Percentiles rank a stretch among this genome's conserved stretches.
Evolutionary conservation across 2,797 vertebrate genomes (phyloP).

Genomic region (Sibirionetta formosa): DNA sequence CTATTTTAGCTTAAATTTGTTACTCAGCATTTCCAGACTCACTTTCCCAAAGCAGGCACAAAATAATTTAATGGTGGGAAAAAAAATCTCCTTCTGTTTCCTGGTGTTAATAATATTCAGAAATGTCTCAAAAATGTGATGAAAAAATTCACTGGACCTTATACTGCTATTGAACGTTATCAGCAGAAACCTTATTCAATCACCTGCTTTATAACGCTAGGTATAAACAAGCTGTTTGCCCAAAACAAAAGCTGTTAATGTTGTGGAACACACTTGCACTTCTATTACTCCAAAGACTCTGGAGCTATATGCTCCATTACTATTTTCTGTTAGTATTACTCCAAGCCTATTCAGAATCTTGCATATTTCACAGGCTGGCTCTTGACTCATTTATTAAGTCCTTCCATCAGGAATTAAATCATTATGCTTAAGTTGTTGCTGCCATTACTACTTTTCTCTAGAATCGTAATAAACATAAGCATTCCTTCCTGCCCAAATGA

Average conservation of each 20-base stretch:
- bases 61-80: not conserved
- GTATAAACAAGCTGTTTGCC: constrained; percentile 20
- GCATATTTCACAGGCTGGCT: not conserved
- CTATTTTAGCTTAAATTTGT: not conserved
- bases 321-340: not conserved
- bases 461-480: not conserved
- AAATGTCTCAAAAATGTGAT: constrained; percentile 1
- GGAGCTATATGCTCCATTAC: not conserved
- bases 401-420: not conserved
- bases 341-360: not conserved
- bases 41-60: not conserved
- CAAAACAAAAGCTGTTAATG: constrained; percentile 40
- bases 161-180: not conserved
- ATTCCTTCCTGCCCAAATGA: not conserved
- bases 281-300: not conserved
- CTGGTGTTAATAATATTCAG: not conserved
- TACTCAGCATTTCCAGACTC: not conserved
- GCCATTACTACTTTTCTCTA: not conserved
- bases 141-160: not conserved
- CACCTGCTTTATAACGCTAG: not conserved
- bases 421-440: not conserved
- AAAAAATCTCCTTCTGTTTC: not conserved
- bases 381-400: not conserved
- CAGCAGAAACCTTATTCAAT: constrained; percentile 18
- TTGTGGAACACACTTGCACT: constrained; percentile 2